phyloP scores from a whole-genome alignment of 2,113 vertebrate genomes.

The Australoheros scitulus region DNA sequence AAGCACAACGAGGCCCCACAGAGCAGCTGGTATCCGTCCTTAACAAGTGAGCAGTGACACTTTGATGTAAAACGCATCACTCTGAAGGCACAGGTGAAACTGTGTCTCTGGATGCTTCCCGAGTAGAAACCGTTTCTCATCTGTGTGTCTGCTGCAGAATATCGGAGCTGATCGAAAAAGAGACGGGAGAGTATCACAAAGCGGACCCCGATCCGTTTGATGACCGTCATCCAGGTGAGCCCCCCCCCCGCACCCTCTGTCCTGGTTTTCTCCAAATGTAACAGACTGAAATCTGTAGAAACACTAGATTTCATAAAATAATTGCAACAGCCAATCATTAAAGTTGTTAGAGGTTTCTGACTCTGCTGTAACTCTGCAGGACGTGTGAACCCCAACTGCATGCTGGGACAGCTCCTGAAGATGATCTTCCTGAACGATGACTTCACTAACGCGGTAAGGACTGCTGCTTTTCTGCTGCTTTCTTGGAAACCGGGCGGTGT shows the following conservation, averaged over 20 bases:
- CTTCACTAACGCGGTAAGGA: slow-evolving; percentile 93
- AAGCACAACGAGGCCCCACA: slow-evolving; percentile 84
- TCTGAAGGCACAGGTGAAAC: rapidly evolving
- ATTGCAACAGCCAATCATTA: background rate
- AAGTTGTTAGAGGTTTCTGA: background rate
- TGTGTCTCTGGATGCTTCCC: rapidly evolving
- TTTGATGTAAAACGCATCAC: background rate
- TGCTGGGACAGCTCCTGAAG: slow-evolving; percentile 93
- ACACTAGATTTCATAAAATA: rapidly evolving
- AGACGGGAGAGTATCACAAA: slow-evolving; percentile 92
- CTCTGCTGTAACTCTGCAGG: slow-evolving; percentile 68
- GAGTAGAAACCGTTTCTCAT: background rate
- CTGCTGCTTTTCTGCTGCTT: background rate
- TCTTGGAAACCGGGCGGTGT: background rate
- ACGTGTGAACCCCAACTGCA: slow-evolving; percentile 91
- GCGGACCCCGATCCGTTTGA: slow-evolving; percentile 96
- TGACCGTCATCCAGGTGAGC: slow-evolving; percentile 92
- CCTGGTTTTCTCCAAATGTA: background rate
- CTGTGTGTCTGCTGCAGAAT: slow-evolving; percentile 79
- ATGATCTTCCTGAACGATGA: slow-evolving; percentile 95
- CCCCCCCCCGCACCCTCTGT: background rate
- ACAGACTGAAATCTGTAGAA: background rate
- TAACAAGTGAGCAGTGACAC: slow-evolving; percentile 81
- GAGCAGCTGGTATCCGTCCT: slow-evolving; percentile 90
- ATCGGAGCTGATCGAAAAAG: slow-evolving; percentile 92